Evolutionary conservation across 1,140 invertebrate species (phyloP).

Genomic region (Macrobrachium nipponense): DNA sequence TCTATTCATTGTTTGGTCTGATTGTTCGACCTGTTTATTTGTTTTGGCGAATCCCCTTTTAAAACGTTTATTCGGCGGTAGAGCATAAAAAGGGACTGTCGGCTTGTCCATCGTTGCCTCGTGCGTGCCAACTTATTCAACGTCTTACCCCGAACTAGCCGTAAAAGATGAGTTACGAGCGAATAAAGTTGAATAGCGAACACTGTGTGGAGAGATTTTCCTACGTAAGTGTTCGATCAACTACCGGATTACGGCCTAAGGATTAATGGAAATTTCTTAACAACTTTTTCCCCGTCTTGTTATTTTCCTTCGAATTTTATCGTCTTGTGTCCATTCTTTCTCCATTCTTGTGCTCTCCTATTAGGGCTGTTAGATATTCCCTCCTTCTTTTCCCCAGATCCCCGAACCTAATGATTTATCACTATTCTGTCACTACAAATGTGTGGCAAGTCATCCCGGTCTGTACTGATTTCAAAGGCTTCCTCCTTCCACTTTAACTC

Average conservation of each 20-base stretch:
- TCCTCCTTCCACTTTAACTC: neutral
- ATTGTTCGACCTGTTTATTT: no score
- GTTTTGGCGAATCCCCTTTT: no score
- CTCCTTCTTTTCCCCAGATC: neutral
- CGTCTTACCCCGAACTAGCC: constrained; percentile 12
- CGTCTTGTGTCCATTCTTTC: neutral
- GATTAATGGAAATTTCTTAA: constrained; percentile 19
- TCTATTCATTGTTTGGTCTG: no score
- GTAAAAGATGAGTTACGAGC: constrained; percentile 45
- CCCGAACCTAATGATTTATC: neutral
- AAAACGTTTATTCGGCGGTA: no score
- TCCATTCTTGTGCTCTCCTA: neutral
- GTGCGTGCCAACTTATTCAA: constrained; percentile 31
- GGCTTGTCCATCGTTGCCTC: constrained; percentile 7
- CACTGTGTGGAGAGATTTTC: constrained; percentile 35
- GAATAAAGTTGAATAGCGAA: constrained; percentile 48
- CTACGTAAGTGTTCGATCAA: constrained; percentile 35
- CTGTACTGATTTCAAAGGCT: neutral
- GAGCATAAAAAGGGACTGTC: no score
- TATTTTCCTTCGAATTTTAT: neutral
- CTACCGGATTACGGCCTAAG: constrained; percentile 36
- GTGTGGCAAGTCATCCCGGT: no score
- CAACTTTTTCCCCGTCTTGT: neutral
- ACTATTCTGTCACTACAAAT: neutral
- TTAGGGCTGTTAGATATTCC: neutral